phyloP scores from a whole-genome alignment of 2,113 vertebrate species.

The Hiodon tergisus region DNA sequence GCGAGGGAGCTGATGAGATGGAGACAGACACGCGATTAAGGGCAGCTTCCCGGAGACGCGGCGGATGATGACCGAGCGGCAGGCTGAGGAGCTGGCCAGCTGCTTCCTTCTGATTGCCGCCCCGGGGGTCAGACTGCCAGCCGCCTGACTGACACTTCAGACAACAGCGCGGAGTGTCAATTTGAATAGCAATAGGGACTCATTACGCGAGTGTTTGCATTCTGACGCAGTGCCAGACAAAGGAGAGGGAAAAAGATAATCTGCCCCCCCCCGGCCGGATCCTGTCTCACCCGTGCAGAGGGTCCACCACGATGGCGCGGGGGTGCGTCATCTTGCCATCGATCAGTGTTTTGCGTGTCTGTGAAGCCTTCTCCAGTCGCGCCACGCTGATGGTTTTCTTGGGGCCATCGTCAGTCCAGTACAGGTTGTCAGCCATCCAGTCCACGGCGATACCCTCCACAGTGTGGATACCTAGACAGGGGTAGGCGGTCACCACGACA shows the following conservation, averaged over 20 bases:
- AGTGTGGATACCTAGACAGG: conserved; percentile 79
- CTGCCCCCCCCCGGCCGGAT: background rate
- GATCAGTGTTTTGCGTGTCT: conserved; percentile 86
- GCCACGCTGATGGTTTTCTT: conserved; percentile 96
- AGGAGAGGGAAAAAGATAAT: background rate
- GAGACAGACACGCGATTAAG: background rate
- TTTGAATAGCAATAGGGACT: conserved; percentile 7
- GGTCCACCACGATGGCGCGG: conserved; percentile 90
- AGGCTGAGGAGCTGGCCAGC: background rate
- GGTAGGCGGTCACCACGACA: conserved; percentile 20
- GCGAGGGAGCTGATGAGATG: background rate
- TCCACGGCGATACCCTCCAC: conserved; percentile 94
- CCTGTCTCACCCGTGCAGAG: conserved; percentile 77
- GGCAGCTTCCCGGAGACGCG: background rate
- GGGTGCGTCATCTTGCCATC: conserved; percentile 97
- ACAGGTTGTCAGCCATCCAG: conserved; percentile 96
- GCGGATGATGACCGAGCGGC: background rate
- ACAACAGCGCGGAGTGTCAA: background rate
- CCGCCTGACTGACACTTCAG: background rate
- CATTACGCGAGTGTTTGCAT: background rate
- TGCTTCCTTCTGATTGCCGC: background rate
- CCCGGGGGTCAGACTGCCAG: background rate
- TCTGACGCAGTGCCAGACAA: background rate
- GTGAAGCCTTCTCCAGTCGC: conserved; percentile 86
- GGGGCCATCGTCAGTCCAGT: conserved; percentile 94